Evolutionary conservation across 2,797 vertebrate genomes (phyloP).

Genomic region (Kryptolebias ocellatus): DNA sequence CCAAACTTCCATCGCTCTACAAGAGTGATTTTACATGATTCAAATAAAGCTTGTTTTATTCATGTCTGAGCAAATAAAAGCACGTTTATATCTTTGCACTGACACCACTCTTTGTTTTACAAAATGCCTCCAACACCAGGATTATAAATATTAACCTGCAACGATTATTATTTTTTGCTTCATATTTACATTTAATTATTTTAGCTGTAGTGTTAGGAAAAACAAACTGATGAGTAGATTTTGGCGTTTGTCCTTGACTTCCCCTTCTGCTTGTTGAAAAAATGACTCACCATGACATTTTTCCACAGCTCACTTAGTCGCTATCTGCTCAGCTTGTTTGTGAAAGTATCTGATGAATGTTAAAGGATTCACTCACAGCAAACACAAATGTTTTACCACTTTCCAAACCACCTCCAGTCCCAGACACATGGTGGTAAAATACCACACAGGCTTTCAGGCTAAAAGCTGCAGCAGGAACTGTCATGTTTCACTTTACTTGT

Average conservation of each 20-base stretch:
- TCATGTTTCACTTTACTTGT: constrained; percentile 19
- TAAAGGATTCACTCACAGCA: neutral
- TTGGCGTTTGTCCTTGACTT: neutral
- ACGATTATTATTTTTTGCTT: neutral
- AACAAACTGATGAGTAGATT: constrained; percentile 20
- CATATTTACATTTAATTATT: neutral
- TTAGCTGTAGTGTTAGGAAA: constrained; percentile 15
- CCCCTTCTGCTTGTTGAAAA: constrained; percentile 26
- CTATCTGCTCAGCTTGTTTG: constrained; percentile 33
- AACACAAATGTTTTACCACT: constrained; percentile 4
- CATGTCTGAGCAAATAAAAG: neutral
- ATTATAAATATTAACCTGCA: constrained; percentile 6
- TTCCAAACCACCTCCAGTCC: neutral
- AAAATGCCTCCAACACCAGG: constrained; percentile 4
- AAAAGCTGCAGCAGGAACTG: constrained; percentile 28
- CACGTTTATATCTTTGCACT: neutral
- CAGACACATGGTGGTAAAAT: neutral
- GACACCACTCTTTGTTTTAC: constrained; percentile 8
- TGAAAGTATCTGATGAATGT: constrained; percentile 6
- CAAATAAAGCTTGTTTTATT: too few relatives aligned
- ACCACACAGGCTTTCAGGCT: constrained; percentile 19
- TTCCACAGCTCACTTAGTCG: constrained; percentile 30
- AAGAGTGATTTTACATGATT: too few relatives aligned
- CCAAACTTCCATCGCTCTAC: too few relatives aligned
- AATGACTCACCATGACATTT: constrained; percentile 31